These are phyloP conservation scores for Drosophila auraria DNA, from an alignment of 1,140 invertebrate species.

Conservation along the genomic window DNA sequence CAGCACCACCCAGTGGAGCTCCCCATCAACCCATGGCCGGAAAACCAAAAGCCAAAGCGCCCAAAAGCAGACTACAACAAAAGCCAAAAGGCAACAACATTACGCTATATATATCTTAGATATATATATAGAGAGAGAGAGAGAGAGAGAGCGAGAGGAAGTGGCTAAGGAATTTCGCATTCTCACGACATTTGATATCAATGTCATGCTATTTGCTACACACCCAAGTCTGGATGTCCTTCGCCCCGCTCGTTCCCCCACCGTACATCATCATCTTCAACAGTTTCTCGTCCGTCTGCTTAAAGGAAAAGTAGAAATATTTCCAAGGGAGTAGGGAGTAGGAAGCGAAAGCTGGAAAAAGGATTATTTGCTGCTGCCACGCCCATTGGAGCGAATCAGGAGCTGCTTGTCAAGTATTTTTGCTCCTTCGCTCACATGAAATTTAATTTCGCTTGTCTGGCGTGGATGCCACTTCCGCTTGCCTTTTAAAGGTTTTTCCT, in stretches of 20 bases:
- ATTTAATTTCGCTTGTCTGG: constrained; percentile 80
- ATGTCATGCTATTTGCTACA: constrained; percentile 74
- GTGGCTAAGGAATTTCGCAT: constrained; percentile 54
- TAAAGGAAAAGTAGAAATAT: constrained; percentile 41
- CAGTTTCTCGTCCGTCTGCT: constrained; percentile 33
- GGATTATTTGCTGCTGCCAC: constrained; percentile 73
- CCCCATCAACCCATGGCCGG: not conserved
- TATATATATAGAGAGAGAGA: constrained; percentile 9
- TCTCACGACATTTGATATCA: constrained; percentile 81
- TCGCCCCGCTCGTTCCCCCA: not conserved
- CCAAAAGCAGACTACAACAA: constrained; percentile 67
- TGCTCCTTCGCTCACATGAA: constrained; percentile 36
- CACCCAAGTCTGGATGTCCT: constrained; percentile 35
- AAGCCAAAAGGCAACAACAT: constrained; percentile 56
- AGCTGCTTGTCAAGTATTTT: constrained; percentile 51
- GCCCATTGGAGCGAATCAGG: constrained; percentile 68
- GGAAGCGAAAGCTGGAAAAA: constrained; percentile 48
- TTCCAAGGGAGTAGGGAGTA: constrained; percentile 8
- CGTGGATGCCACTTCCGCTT: constrained; percentile 65
- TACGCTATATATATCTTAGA: not conserved
- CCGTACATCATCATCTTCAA: constrained; percentile 32
- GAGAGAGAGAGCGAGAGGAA: constrained; percentile 1
- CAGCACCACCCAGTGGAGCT: constrained; percentile 19
- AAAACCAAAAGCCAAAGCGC: constrained; percentile 40
- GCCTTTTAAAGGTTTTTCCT: constrained; percentile 58